Percentiles rank a stretch among this genome's conserved stretches.
phyloP scores from a whole-genome alignment of 2,113 vertebrate species.

The Stercorarius parasiticus region DNA sequence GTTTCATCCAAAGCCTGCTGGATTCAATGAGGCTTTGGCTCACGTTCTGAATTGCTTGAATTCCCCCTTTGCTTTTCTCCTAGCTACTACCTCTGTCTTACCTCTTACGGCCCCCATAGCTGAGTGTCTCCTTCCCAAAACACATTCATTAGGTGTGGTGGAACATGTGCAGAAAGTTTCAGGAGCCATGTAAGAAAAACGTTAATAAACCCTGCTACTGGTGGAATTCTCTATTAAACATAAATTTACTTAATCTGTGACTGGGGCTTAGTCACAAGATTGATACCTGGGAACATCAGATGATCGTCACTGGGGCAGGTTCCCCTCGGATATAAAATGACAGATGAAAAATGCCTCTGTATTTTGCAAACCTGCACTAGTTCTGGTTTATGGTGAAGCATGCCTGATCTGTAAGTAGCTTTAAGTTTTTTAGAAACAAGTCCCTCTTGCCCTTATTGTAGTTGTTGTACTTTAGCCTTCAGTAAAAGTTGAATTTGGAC shows the following conservation, averaged over 20 bases:
- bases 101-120: not conserved
- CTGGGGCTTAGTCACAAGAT: not conserved
- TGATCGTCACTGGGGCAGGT: not conserved
- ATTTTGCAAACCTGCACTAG: not conserved
- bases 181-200: not conserved
- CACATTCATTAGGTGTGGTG: not conserved
- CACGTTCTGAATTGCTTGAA: not conserved
- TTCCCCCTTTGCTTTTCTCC: not conserved
- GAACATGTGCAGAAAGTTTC: not conserved
- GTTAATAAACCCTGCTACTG: not conserved
- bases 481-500: not conserved
- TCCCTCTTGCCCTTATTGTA: not conserved
- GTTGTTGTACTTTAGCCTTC: not conserved
- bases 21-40: not conserved
- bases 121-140: not conserved
- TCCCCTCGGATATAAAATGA: not conserved
- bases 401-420: not conserved
- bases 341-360: not conserved
- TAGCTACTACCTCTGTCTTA: not conserved
- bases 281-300: not conserved
- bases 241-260: not conserved
- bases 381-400: not conserved
- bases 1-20: not conserved
- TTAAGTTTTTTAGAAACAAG: not conserved
- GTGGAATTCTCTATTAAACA: not conserved